Percentiles rank a stretch among this genome's conserved stretches.
These are phyloP conservation scores for Paramisgurnus dabryanus DNA, from an alignment of 2,113 vertebrate genomes.

Conservation along the genomic window DNA sequence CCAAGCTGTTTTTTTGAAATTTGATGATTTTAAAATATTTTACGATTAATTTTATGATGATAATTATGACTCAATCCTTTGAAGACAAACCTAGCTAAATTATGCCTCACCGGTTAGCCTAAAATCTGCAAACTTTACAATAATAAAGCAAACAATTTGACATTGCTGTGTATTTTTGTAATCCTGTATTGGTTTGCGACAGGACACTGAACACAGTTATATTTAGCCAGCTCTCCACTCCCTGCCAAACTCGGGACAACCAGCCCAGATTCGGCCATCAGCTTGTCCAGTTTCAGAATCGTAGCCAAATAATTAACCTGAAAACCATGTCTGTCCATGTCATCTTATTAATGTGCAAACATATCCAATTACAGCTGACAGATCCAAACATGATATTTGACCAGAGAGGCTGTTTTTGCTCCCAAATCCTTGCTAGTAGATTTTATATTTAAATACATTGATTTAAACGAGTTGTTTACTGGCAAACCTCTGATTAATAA, in stretches of 20 bases:
- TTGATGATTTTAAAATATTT: no score
- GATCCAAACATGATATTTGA: conserved; percentile 40
- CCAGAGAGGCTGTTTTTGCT: neutral
- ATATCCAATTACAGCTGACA: conserved; percentile 25
- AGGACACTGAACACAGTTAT: neutral
- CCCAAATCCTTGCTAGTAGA: neutral
- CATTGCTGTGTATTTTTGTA: neutral
- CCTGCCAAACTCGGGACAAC: conserved; percentile 11
- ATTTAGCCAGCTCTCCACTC: neutral
- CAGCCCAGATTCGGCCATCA: conserved; percentile 7
- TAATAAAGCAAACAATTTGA: neutral
- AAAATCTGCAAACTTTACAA: neutral
- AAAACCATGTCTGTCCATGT: conserved; percentile 5
- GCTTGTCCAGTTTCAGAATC: neutral
- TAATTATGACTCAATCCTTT: no score
- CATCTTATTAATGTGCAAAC: conserved; percentile 24
- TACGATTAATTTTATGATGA: no score
- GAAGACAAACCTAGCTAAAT: neutral
- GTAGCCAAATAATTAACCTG: conserved; percentile 30
- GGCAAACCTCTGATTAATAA: no score
- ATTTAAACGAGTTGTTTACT: no score
- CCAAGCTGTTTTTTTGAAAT: no score
- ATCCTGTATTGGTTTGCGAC: neutral
- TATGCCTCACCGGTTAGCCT: neutral
- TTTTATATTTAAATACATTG: no score